phyloP scores from a whole-genome alignment of 2,113 vertebrate species.

The Sorex fumeus region DNA sequence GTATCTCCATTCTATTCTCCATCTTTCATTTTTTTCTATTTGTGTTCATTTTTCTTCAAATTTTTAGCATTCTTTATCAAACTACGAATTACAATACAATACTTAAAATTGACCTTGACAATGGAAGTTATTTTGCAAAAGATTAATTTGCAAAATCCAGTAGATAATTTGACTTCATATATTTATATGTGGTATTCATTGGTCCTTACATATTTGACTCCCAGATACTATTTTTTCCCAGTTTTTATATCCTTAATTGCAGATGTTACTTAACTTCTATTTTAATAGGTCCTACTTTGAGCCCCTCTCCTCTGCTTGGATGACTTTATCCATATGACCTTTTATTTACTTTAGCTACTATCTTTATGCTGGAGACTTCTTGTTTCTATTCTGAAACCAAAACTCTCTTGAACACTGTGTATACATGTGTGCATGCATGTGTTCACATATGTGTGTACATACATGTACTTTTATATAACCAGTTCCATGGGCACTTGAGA shows the following conservation, averaged over 20 bases:
- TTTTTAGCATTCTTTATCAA: no score
- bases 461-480: no score
- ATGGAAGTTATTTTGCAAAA: no score
- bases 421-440: background rate
- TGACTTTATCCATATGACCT: background rate
- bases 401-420: constrained; percentile 8
- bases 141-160: no score
- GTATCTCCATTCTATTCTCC: no score
- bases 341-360: background rate
- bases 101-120: no score
- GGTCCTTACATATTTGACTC: background rate
- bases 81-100: no score
- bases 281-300: background rate
- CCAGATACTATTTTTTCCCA: background rate
- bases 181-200: no score
- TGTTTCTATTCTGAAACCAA: constrained; percentile 33
- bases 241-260: background rate
- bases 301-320: background rate
- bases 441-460: background rate
- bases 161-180: no score
- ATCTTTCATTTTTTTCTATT: no score
- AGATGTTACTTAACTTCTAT: background rate
- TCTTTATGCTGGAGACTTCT: background rate
- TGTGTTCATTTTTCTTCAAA: no score
- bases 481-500: no score